Percentiles rank a stretch among this genome's conserved stretches.
Conservation (phyloP, 2,797 vertebrate species). For the Etheostoma perlongum region DNA sequence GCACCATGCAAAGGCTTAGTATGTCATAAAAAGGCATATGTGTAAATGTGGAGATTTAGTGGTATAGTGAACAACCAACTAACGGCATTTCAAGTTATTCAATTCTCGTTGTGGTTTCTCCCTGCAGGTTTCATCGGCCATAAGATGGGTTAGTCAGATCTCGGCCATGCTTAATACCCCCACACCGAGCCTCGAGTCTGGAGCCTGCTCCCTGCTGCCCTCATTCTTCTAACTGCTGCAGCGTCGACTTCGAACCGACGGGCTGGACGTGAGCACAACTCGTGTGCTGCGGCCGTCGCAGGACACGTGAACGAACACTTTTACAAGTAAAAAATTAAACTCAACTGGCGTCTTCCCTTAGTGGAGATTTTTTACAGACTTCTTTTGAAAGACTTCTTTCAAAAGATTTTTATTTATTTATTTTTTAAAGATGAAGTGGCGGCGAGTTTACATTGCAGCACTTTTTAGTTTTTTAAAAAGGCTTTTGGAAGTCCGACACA, state of each 20-base stretch:
- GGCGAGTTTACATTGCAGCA: slow-evolving; percentile 65
- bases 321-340: slow-evolving; percentile 14
- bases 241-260: slow-evolving; percentile 20
- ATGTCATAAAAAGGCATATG: too few species aligned
- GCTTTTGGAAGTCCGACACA: slow-evolving; percentile 33
- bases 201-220: slow-evolving; percentile 84
- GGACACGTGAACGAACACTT: slow-evolving; percentile 26
- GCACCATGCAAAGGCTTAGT: not conserved
- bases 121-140: slow-evolving; percentile 94
- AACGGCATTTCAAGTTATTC: not conserved
- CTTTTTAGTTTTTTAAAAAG: slow-evolving; percentile 49
- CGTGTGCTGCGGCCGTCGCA: slow-evolving; percentile 8
- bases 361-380: slow-evolving; percentile 66
- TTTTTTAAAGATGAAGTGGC: slow-evolving; percentile 42
- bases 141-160: slow-evolving; percentile 81
- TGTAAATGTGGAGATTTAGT: too few species aligned
- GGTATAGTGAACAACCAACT: too few species aligned
- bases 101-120: not conserved
- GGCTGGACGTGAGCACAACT: slow-evolving; percentile 15
- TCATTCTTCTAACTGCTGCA: slow-evolving; percentile 48
- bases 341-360: slow-evolving; percentile 44
- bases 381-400: slow-evolving; percentile 51
- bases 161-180: slow-evolving; percentile 72
- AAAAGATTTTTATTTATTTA: slow-evolving; percentile 72
- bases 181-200: slow-evolving; percentile 86